Base-by-base conservation (phyloP, 2,113 vertebrate species). In the Microcebus ravelobensis region DNA sequence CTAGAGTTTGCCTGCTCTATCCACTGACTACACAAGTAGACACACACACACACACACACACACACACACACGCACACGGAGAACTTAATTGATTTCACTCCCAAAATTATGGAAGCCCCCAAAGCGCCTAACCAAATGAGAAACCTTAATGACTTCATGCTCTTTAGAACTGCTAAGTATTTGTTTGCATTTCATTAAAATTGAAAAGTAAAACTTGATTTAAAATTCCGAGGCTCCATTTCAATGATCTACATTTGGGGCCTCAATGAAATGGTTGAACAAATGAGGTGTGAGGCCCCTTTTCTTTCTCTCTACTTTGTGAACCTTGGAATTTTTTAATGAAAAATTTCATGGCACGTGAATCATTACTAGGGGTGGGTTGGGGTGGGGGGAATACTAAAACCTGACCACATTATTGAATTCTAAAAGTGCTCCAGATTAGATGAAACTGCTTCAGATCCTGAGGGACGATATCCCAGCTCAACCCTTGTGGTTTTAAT, bases 301-400 rank as follows among this genome's bases (percentile, higher is more conserved):
- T 96, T 97, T 92, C 91, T 77, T 61, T 81, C 82, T 92, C 94
- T 95, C 90, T 93, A 97, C 93, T 96, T 97, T 87, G 96, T 97
- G 97, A 98, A 96, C 90, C 86, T 96, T 93, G 61, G 84, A 97
- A 90, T 63, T 79, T 71, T 98, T 98, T 98, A 98, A 98, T 96
- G 98, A 98, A 98, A 97, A 98, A 97, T 87, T 95, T 98, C 97
- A 97, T 87, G 57, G 91, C 87, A 96, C 42, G 71, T 79, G 94
- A 98, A 97, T 96, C 92, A 96, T 93, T 92, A 48, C 61, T 27
- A 80, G 59, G 70, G 91, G 73, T 25, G 25, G 23, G 59, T 3
- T 86, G 94, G 91, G 73, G 83, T 83, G 81, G 21, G 63, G 34
- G 61, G 93, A 80, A 77, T 45, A 91, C 96, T 97, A 93, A 98